Base-by-base conservation (phyloP, 2,888 invertebrate genomes). In the Adela reaumurella region DNA sequence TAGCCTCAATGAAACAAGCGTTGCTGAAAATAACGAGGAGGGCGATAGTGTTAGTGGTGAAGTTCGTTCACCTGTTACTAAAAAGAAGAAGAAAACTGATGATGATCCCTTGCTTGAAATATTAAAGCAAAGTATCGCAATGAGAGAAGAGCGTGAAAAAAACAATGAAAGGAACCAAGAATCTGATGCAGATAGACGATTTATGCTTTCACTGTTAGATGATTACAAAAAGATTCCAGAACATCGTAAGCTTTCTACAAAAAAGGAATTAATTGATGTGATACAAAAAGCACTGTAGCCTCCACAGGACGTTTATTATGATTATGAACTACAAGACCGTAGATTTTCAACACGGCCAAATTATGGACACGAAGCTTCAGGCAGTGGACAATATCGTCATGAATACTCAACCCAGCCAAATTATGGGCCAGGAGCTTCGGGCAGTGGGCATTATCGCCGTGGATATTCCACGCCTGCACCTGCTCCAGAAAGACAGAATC, bases 221-320 rank as follows among this genome's bases (percentile, higher is more conserved):
- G 56, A 55, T 56, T 57, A 56, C 52, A 55, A 57, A 57, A 45
- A 53, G 54, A 57, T 56, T 52, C 53, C 54, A 53, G 57, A 53
- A 57, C 55, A 56, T 57, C 55, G 56, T 57, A 57, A 55, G 56
- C 56, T 56, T 57, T 57, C 55, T 56, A 56, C 55, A 54, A 57
- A 56, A 57, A 57, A 56, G 52, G 56, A 56, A 55, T 57, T 58
- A 55, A 57, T 56, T 56, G 53, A 57, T 55, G 56, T 57, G 51
- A 57, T 56, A 56, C 57, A 58, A 58, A 56, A 54, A 56, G 56
- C 57, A 56, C 53, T 54, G 53, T 56, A 56, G 55, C 43, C 54
- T 55, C 55, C 57, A 55, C 54, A 54, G 52, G 55, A 56, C 56
- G 47, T 49, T 57, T 44, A 51, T 53, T 51, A 55, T 55, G 54